A percentile compares a stretch with the other conserved stretches of the same genome.
These are phyloP conservation scores for Drosophila histrio DNA, from an alignment of 2,888 invertebrate species.

Conservation along the genomic window DNA sequence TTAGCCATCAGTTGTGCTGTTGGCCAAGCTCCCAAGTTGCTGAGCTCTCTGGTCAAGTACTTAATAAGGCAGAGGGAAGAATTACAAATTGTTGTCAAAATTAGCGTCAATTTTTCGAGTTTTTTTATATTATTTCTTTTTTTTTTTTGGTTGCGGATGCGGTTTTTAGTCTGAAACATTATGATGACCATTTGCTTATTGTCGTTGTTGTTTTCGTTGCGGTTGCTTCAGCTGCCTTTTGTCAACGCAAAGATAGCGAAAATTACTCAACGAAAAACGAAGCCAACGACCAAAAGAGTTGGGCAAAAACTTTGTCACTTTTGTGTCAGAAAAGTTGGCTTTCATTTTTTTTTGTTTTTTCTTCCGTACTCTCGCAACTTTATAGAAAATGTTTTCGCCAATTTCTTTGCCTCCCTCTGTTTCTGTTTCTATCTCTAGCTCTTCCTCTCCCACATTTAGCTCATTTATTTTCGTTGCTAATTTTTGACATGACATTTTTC, in stretches of 20 bases:
- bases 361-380: slow-evolving; percentile 26
- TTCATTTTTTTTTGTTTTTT: slow-evolving; percentile 9
- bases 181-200: slow-evolving; percentile 55
- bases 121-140: slow-evolving; percentile 9
- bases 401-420: not conserved
- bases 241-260: slow-evolving; percentile 59
- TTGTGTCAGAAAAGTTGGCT: slow-evolving; percentile 32
- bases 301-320: slow-evolving; percentile 46
- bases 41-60: not conserved
- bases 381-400: slow-evolving; percentile 41
- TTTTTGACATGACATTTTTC: slow-evolving; percentile 75
- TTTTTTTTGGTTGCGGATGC: slow-evolving; percentile 27
- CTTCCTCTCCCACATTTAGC: slow-evolving; percentile 17
- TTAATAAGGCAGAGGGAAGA: not conserved
- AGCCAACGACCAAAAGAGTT: slow-evolving; percentile 47
- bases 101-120: slow-evolving; percentile 65
- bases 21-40: not conserved
- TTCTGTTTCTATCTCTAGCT: not conserved
- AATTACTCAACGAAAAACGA: slow-evolving; percentile 49
- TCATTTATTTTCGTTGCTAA: slow-evolving; percentile 76
- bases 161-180: slow-evolving; percentile 42
- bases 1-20: slow-evolving; percentile 54
- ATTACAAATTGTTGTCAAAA: slow-evolving; percentile 73
- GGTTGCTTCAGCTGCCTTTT: slow-evolving; percentile 41
- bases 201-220: slow-evolving; percentile 13